Evolutionary conservation across 2,888 invertebrate species (phyloP).

Genomic region (Cheilosia vernalis): DNA sequence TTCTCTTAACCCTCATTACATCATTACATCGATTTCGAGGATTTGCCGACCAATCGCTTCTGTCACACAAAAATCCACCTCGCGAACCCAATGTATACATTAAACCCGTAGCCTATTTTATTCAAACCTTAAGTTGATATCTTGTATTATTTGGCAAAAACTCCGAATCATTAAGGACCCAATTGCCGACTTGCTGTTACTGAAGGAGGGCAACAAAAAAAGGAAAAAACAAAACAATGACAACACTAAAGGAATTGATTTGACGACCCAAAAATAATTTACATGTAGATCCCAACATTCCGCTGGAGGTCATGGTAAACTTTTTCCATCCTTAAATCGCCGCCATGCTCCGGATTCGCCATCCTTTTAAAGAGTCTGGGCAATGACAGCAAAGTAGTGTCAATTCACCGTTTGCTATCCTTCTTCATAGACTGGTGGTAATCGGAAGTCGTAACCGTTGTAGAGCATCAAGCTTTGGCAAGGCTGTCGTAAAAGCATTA

Average conservation of each 20-base stretch:
- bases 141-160: slow-evolving; percentile 38
- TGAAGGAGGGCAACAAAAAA: slow-evolving; percentile 12
- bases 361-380: slow-evolving; percentile 22
- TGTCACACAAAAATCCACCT: slow-evolving; percentile 34
- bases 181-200: slow-evolving; percentile 51
- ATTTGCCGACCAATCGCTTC: slow-evolving; percentile 39
- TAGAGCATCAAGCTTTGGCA: slow-evolving; percentile 51
- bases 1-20: slow-evolving; percentile 8
- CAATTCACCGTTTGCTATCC: slow-evolving; percentile 48
- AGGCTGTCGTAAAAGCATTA: slow-evolving; percentile 35
- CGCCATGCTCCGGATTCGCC: slow-evolving; percentile 34
- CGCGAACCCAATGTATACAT: slow-evolving; percentile 51
- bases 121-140: slow-evolving; percentile 36
- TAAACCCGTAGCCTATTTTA: slow-evolving; percentile 50
- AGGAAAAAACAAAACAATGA: slow-evolving; percentile 11
- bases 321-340: slow-evolving; percentile 54
- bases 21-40: slow-evolving; percentile 42
- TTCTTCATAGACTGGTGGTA: slow-evolving; percentile 50
- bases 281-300: slow-evolving; percentile 64
- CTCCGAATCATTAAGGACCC: slow-evolving; percentile 66
- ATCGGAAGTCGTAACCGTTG: slow-evolving; percentile 15
- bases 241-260: slow-evolving; percentile 67
- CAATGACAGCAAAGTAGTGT: slow-evolving; percentile 10
- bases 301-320: slow-evolving; percentile 41
- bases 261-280: slow-evolving; percentile 71